Evolutionary conservation across 2,797 vertebrate species (phyloP).

Genomic region (Pyrocephalus nanus): DNA sequence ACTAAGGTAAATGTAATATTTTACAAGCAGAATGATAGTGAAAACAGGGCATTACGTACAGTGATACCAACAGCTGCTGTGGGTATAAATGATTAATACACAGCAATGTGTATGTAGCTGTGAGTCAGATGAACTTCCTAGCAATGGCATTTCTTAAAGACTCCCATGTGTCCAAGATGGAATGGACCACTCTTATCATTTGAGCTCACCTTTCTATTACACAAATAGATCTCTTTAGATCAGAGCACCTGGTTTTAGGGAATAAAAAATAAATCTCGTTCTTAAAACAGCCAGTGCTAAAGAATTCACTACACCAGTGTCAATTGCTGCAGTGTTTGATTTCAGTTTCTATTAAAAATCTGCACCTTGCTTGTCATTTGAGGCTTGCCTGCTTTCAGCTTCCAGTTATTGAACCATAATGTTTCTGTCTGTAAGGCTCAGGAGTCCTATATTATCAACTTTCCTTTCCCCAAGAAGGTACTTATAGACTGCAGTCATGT

Average conservation of each 20-base stretch:
- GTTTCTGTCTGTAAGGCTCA: slow-evolving; percentile 37
- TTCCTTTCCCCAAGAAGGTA: slow-evolving; percentile 28
- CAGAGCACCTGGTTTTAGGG: background rate
- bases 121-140: background rate
- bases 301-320: background rate
- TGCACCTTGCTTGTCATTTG: slow-evolving; percentile 1
- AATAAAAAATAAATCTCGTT: background rate
- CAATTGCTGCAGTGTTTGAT: background rate
- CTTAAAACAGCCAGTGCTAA: background rate
- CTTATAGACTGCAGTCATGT: background rate
- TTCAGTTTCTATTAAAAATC: slow-evolving; percentile 27
- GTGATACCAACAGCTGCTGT: background rate
- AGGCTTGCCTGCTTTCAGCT: slow-evolving; percentile 2
- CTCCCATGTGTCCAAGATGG: background rate
- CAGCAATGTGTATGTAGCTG: background rate
- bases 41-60: background rate
- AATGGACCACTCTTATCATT: background rate
- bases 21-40: background rate
- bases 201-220: background rate
- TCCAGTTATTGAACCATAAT: slow-evolving; percentile 37
- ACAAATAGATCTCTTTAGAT: background rate
- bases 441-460: slow-evolving; percentile 9
- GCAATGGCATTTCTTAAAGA: background rate
- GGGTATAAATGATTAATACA: background rate
- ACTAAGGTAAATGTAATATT: background rate